Base-by-base conservation (phyloP, 2,888 invertebrate genomes). In the Stenolophus ochropezus region DNA sequence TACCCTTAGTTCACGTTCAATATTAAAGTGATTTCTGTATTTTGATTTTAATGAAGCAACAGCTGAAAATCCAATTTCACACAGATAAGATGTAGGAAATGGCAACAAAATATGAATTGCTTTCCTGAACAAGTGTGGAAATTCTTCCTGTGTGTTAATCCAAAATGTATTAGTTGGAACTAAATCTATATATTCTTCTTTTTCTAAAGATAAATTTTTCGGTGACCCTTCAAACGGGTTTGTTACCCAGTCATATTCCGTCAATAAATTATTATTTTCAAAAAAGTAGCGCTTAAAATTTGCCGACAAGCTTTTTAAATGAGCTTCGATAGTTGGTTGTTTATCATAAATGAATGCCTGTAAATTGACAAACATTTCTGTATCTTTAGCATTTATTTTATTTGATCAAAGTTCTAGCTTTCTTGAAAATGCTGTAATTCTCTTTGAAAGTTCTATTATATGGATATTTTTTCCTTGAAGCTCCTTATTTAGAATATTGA, bases 381-480 rank as follows among this genome's bases (percentile, higher is more conserved):
- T 78, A 25, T 33, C 33, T 33, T 33, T 4, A 11, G 33, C 33
- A 42, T 8, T 42, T 42, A 42, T 42, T 42, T 42, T 42, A 42
- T 42, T 42, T 42, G 33, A 42, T 53, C 51, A 53, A 18, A 56
- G 21, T 25, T 81, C 56, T 33, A 74, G 0, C 56, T 81, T 81
- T 75, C 27, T 81, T 16, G 25, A 56, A 42, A 81, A 81, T 16
- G 75, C 27, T 25, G 47, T 75, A 16, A 56, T 25, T 56, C 75
- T 74, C n/a, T 75, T 61, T 75, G 16, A 53, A 25, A 25, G 42
- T 56, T 33, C 53, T 56, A 58, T 25, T 56, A 23, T 51, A 74
- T 81, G 73, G 27, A 25, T 81, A 56, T 81, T 53, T 53, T 33
- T 27, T n/a, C 75, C 75, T 81, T 81, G 81, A 53, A 74, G 23